These are phyloP conservation scores for Tinamus guttatus DNA, from an alignment of 2,113 vertebrate species.

Conservation along the genomic window DNA sequence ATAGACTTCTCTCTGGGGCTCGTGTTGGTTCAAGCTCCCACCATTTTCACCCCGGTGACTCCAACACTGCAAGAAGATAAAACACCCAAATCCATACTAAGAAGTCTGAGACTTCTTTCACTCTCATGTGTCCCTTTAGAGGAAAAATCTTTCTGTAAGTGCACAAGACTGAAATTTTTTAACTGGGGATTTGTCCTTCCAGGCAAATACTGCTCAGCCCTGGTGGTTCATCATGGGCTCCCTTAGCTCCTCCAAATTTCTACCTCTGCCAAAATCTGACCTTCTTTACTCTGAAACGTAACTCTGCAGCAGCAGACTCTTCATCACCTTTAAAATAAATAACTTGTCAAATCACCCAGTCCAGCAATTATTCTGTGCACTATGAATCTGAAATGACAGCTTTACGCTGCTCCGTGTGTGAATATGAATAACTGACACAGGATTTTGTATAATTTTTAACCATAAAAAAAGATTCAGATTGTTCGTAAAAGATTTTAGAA, in stretches of 20 bases:
- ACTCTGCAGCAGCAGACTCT: not conserved
- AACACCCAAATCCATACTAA: not conserved
- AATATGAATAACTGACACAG: not conserved
- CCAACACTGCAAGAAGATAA: not conserved
- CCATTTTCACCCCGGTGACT: too few relatives aligned
- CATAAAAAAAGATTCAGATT: not conserved
- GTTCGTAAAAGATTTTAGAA: not conserved
- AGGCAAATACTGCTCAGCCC: not conserved
- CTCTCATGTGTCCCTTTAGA: fast-evolving
- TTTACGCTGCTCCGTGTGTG: not conserved
- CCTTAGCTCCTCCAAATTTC: not conserved
- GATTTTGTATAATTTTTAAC: not conserved
- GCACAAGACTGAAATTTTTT: not conserved
- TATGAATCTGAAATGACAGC: not conserved
- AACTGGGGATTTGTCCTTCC: not conserved
- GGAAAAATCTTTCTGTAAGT: not conserved
- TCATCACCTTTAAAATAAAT: not conserved
- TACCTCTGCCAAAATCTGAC: not conserved
- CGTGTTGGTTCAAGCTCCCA: too few relatives aligned
- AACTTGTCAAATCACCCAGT: not conserved
- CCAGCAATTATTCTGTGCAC: not conserved
- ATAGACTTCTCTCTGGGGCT: not conserved
- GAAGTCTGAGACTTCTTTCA: not conserved
- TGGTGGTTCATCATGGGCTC: not conserved
- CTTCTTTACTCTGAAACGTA: not conserved